Base-by-base conservation (phyloP, 2,888 invertebrate species). In the Plebejus argus region DNA sequence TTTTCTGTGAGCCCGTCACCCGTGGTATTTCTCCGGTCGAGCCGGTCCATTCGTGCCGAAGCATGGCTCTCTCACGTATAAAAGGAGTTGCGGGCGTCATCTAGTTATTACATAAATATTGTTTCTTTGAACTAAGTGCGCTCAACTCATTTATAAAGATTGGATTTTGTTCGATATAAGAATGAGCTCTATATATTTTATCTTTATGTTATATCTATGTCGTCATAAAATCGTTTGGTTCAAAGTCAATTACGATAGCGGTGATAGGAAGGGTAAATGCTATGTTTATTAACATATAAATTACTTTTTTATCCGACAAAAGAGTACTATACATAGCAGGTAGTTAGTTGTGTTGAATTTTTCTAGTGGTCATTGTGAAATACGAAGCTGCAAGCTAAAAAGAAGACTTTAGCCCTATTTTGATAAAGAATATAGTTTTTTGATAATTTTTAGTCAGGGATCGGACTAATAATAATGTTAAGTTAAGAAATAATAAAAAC, bases 191-290 rank as follows among this genome's bases (percentile, higher is more conserved):
- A 33, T 66, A 66, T 18, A 1, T 66, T 28, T 15, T 66, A 66
- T 66, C 66, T 28, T 74, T 72, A 72, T 53, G 18, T 28, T 53
- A 74, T 28, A 74, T 74, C 74, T 18, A 74, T 28, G 74, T 77
- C 12, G 49, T 53, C 74, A 53, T 45, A 53, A 74, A 74, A 74
- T 23, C 49, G 45, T 83, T 83, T 81, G 76, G 77, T 79, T 76
- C 58, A 78, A 80, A 80, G 78, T 81, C 82, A 81, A 82, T 82
- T 82, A 83, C 79, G 82, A 83, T 83, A 82, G 82, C 74, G 53
- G 23, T 61, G 61, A 61, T 61, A 61, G 28, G 66, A 66, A 66
- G 66, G 66, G 28, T 66, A 66, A 66, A 66, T 66, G 28, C 66
- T 28, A 66, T 66, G 66, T 66, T 66, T 66, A 66, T 66, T 66